Evolutionary conservation across 2,888 invertebrate genomes (phyloP).

Genomic region (Mamestra brassicae): DNA sequence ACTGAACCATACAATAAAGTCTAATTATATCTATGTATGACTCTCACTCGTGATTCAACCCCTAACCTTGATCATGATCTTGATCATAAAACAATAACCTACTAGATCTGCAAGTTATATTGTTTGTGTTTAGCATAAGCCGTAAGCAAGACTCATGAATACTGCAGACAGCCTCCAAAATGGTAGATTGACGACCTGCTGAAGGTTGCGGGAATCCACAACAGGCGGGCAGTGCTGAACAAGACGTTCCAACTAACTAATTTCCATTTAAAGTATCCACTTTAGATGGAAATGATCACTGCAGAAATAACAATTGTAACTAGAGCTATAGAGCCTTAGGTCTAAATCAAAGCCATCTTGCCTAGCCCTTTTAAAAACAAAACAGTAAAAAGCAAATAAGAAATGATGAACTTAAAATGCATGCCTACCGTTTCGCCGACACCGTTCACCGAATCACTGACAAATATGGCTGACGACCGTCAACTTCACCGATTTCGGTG

Average conservation of each 20-base stretch:
- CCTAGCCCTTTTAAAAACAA: conserved; percentile 2
- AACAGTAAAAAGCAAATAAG: conserved; percentile 13
- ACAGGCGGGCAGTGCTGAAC: neutral
- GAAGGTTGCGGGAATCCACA: neutral
- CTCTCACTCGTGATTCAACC: neutral
- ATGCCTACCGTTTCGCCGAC: conserved; percentile 48
- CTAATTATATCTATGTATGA: too few relatives aligned
- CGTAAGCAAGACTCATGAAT: too few relatives aligned
- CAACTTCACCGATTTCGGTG: conserved; percentile 53
- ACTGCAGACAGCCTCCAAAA: neutral
- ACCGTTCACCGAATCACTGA: conserved; percentile 56
- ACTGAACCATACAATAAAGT: too few relatives aligned
- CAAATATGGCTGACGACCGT: conserved; percentile 60
- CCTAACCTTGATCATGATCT: neutral
- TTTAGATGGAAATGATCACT: neutral
- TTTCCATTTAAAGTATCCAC: too few relatives aligned
- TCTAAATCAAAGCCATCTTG: conserved; percentile 18
- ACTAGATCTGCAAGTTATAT: neutral
- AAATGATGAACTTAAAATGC: conserved; percentile 54
- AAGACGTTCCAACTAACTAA: too few relatives aligned
- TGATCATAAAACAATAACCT: neutral
- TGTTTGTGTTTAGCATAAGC: too few relatives aligned
- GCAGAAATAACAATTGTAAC: neutral
- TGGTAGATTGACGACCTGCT: neutral
- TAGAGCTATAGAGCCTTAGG: too few relatives aligned